A percentile compares a stretch with the other conserved stretches of the same genome.
Conservation (phyloP, 2,113 vertebrate species). For the Brachionichthys hirsutus region DNA sequence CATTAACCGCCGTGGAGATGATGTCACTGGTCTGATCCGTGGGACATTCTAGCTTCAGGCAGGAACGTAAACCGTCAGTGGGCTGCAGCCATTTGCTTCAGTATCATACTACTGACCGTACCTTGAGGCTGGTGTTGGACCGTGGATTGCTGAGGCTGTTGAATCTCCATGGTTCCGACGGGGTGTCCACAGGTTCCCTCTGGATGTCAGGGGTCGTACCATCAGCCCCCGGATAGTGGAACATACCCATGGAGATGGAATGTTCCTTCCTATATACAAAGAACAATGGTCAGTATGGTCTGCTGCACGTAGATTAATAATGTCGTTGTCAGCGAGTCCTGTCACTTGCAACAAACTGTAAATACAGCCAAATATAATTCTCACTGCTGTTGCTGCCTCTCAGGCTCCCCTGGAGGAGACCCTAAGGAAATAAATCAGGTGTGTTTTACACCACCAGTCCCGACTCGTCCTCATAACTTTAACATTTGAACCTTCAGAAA, state of each 20-base stretch:
- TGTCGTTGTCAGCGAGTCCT: too few species aligned
- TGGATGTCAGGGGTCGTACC: conserved; percentile 84
- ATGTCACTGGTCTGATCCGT: conserved; percentile 56
- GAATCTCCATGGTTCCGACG: conserved; percentile 90
- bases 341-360: too few species aligned
- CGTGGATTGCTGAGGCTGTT: conserved; percentile 87
- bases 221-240: conserved; percentile 86
- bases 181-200: conserved; percentile 80
- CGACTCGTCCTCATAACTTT: conserved; percentile 1
- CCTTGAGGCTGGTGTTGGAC: conserved; percentile 95
- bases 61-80: conserved; percentile 10
- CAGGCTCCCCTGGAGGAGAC: too few species aligned
- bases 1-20: conserved; percentile 37
- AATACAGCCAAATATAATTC: too few species aligned
- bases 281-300: neutral
- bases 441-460: fast-evolving
- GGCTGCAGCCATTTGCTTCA: neutral
- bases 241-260: conserved; percentile 91
- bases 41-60: conserved; percentile 43
- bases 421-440: too few species aligned
- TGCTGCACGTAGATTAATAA: too few species aligned
- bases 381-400: too few species aligned
- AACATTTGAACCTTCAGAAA: neutral
- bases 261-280: conserved; percentile 87
- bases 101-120: conserved; percentile 43